A percentile compares a stretch with the other conserved stretches of the same genome.
Conservation (phyloP, 2,888 invertebrate genomes). For the Drosophila neotestacea region DNA sequence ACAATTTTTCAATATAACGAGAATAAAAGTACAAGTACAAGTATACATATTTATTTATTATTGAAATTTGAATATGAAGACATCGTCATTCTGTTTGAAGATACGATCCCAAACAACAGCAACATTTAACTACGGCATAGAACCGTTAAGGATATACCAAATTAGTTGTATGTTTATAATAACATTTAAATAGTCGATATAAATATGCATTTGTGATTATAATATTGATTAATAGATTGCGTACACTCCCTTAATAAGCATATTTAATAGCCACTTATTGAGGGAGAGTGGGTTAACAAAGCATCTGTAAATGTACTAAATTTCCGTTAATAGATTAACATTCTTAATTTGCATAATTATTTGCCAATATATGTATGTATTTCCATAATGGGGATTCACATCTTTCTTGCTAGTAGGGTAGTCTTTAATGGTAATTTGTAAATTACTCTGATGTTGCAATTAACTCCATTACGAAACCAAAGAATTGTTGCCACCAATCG, state of each 20-base stretch:
- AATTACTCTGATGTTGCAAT: neutral
- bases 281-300: constrained; percentile 8
- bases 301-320: constrained; percentile 34
- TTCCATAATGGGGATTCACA: constrained; percentile 36
- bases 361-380: neutral
- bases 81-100: constrained; percentile 60
- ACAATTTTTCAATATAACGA: constrained; percentile 16
- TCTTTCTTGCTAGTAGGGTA: constrained; percentile 55
- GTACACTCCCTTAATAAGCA: constrained; percentile 7
- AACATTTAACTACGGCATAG: constrained; percentile 71
- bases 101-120: constrained; percentile 80
- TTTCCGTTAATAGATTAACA: constrained; percentile 16
- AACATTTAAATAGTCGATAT: constrained; percentile 22
- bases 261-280: neutral
- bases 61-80: constrained; percentile 42
- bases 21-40: constrained; percentile 4
- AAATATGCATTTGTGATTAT: constrained; percentile 9
- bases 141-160: constrained; percentile 29
- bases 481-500: neutral
- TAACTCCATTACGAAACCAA: neutral
- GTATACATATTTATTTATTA: neutral
- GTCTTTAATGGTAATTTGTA: constrained; percentile 20
- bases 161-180: neutral
- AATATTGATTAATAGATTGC: constrained; percentile 12
- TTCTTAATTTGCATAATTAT: neutral